Evolutionary conservation across 2,888 invertebrate genomes (phyloP).

Genomic region (Brachyopa scutellaris): DNA sequence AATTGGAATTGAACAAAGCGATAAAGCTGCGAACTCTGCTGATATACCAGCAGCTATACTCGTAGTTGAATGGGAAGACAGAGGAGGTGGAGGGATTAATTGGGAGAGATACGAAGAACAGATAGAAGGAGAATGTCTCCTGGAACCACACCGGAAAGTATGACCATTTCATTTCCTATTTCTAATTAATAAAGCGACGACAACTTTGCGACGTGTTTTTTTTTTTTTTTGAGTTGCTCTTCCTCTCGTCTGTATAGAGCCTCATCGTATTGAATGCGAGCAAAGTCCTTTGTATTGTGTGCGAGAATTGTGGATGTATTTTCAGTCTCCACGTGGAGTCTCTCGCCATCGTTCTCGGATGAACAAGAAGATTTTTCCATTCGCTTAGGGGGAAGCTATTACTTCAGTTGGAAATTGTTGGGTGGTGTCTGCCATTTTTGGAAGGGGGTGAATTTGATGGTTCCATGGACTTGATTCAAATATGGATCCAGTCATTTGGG

Average conservation of each 20-base stretch:
- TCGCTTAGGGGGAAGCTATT: constrained; percentile 28
- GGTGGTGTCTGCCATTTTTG: too few relatives aligned
- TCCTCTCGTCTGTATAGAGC: constrained; percentile 8
- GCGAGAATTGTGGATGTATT: constrained; percentile 24
- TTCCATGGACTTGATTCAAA: too few relatives aligned
- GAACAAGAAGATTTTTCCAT: constrained; percentile 4
- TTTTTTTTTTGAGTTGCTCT: neutral
- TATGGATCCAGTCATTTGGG: too few relatives aligned
- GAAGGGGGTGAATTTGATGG: too few relatives aligned
- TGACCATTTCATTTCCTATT: constrained; percentile 68
- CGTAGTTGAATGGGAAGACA: neutral
- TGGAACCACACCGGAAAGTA: constrained; percentile 27
- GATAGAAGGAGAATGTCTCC: neutral
- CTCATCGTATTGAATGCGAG: constrained; percentile 16
- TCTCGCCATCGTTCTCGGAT: neutral
- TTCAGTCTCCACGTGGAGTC: constrained; percentile 69
- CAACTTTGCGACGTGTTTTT: constrained; percentile 44
- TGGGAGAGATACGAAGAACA: neutral
- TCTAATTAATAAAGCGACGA: constrained; percentile 64
- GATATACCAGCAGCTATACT: neutral
- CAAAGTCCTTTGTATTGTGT: constrained; percentile 49
- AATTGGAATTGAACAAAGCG: constrained; percentile 67
- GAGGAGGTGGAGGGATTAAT: constrained; percentile 29
- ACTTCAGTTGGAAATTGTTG: constrained; percentile 35
- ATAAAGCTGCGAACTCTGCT: constrained; percentile 52